These are phyloP conservation scores for Phoeniculus purpureus DNA, from an alignment of 2,797 vertebrate species.

Conservation along the genomic window DNA sequence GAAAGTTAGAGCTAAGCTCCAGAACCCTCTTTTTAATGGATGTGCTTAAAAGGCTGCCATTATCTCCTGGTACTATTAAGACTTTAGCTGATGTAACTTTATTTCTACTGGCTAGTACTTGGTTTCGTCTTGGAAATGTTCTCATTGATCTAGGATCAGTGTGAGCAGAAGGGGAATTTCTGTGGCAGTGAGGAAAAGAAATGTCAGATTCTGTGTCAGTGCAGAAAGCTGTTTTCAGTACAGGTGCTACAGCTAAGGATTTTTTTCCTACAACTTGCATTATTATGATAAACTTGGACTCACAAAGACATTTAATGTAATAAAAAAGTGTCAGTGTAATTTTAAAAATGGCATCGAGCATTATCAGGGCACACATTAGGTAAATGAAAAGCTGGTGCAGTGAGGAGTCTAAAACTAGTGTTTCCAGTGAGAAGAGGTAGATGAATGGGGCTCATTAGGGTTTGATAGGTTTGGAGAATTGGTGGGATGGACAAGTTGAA, in stretches of 20 bases:
- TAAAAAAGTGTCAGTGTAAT: conserved; percentile 10
- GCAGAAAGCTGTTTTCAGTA: not conserved
- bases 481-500: conserved; percentile 39
- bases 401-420: not conserved
- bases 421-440: conserved; percentile 30
- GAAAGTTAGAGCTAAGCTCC: too few relatives aligned
- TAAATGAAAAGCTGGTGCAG: conserved; percentile 18
- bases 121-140: not conserved
- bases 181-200: not conserved
- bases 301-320: not conserved
- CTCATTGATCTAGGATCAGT: not conserved
- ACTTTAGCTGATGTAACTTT: not conserved
- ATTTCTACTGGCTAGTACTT: not conserved
- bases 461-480: conserved; percentile 31
- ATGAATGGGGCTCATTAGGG: conserved; percentile 44
- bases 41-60: not conserved
- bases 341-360: not conserved
- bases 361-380: conserved; percentile 21
- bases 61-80: not conserved
- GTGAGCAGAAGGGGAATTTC: not conserved
- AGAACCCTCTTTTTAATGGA: too few relatives aligned
- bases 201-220: not conserved
- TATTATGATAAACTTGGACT: conserved; percentile 11
- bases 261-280: not conserved
- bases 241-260: not conserved